Evolutionary conservation across 2,888 invertebrate genomes (phyloP), one percentile per base, ranked within the genome.

Genomic region (Polietes domitor): DNA sequence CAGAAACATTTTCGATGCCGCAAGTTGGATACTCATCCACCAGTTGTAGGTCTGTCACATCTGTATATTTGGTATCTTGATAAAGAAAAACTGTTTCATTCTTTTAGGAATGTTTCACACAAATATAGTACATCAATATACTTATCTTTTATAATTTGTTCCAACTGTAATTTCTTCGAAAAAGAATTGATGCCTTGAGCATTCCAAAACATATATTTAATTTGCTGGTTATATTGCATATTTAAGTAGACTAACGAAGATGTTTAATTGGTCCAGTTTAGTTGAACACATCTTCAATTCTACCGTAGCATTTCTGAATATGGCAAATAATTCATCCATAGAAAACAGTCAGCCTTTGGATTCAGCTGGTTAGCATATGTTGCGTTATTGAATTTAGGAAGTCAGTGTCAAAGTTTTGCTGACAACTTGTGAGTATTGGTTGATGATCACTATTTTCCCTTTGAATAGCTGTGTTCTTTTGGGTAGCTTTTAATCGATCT

Each of bases 91-190:
- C 19, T 21, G 19, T 55, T 4, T 21, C 32, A 7, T 37, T 55
- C 37, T 21, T 55, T 55, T 53, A n/a, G n/a, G n/a, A n/a, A n/a
- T n/a, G n/a, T n/a, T n/a, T n/a, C n/a, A n/a, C n/a, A n/a, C n/a
- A n/a, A n/a, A n/a, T n/a, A n/a, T n/a, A n/a, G n/a, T n/a, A n/a
- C 12, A 71, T 71, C 53, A n/a, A 71, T 55, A 17, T 32, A 19
- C 53, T 72, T 72, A 72, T 17, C 72, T 55, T 32, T 55, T 55
- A 72, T 4, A 28, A 72, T n/a, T 55, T 72, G 53, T 32, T 72
- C 28, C 37, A 72, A 72, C 19, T 72, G 72, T 19, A 72, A n/a
- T 21, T 32, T 55, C 32, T 72, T 72, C 4, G 55, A 28, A 37
- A 19, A 17, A 28, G 32, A 55, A 19, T 24, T 71, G 50, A 71